Percentiles rank a stretch among this genome's conserved stretches.
phyloP scores from a whole-genome alignment of 2,888 invertebrate genomes.

The Muschampia plurimacula region DNA sequence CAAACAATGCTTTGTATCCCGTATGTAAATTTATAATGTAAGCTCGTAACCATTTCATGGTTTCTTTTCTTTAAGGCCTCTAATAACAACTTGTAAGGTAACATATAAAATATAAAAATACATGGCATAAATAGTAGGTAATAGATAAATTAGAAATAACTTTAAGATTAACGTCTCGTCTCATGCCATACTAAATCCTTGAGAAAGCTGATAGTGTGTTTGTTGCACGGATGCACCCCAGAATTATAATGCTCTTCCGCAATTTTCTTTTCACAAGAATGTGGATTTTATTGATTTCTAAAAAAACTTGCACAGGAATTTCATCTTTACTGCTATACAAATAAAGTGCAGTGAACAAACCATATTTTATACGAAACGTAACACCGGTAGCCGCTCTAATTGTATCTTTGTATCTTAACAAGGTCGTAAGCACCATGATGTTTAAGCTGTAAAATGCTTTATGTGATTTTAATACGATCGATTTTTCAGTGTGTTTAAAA shows the following conservation, averaged over 20 bases:
- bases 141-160: too few relatives aligned
- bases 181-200: too few relatives aligned
- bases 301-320: neutral
- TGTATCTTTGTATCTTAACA: conserved; percentile 26
- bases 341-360: conserved; percentile 37
- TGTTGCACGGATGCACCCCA: neutral
- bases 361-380: conserved; percentile 48
- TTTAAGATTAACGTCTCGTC: too few relatives aligned
- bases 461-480: conserved; percentile 42
- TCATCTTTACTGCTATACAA: conserved; percentile 9
- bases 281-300: conserved; percentile 8
- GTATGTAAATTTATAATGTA: conserved; percentile 51
- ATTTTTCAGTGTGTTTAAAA: conserved; percentile 47
- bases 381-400: conserved; percentile 54
- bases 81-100: conserved; percentile 1
- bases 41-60: conserved; percentile 24
- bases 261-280: conserved; percentile 11
- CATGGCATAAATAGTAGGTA: too few relatives aligned
- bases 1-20: conserved; percentile 62
- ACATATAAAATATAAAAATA: neutral
- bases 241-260: conserved; percentile 8
- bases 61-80: conserved; percentile 7
- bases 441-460: conserved; percentile 40
- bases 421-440: conserved; percentile 32
- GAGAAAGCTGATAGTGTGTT: neutral